Evolutionary conservation across 2,113 vertebrate species (phyloP), one percentile per base, ranked within the genome.

Genomic region (Calypte anna): DNA sequence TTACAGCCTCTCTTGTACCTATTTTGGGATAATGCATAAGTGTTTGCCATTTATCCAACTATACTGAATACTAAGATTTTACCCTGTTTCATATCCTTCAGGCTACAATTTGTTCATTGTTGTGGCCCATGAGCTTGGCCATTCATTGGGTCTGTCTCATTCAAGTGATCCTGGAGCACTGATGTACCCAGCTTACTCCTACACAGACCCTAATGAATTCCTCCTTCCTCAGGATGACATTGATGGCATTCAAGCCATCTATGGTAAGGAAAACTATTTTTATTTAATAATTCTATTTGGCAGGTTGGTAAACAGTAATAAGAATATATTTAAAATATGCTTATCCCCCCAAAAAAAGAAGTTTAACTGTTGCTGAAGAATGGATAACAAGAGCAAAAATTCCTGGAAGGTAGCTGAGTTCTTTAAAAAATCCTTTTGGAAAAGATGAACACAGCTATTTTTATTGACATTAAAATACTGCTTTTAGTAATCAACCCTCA

Each of bases 91-190:
- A 15, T 93, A 7, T 94, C 91, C 30, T 50, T n/a, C 93, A 99
- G 99, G 98, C 10, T 98, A 98, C 63, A 98, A 98, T 73, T 97
- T 99, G 81, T 99, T 99, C 96, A 67, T 99, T 63, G 99, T 99
- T 48, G 96, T 98, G 66, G 99, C 99, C 77, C 99, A 99, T 93
- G 99, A 99, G 94, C 98, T 99, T 69, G 99, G 99, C 55, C 99
- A 99, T 93, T 98, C 99, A 1, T 82, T 99, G 92, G 99, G 99
- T 28, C 97, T 99, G 40, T 89, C 96, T 81, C 99, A 99, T 92
- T 99, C 99, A 36, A 14, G 27, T 1, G 99, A 99, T 80, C 96
- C 98, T 8, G 98, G 98, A 55, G 99, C 99, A 9, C 97, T 99
- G 92, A 99, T 99, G 99, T 98, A 96, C 88, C 98, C 99, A 10